Evolutionary conservation across 2,888 invertebrate genomes (phyloP).

Genomic region (Mythimna vitellina): DNA sequence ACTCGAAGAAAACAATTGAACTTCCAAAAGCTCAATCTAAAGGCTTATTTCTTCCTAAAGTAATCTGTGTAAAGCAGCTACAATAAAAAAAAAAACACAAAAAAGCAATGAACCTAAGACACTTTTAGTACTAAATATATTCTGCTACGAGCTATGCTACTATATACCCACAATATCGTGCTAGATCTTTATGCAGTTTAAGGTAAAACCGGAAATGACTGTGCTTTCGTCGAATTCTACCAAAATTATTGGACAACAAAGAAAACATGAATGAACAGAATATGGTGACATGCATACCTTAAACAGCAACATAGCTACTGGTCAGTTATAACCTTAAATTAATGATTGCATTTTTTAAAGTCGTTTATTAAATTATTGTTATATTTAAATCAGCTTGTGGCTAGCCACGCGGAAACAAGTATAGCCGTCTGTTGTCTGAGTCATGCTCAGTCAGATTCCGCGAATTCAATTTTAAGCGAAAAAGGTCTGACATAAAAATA

Average conservation of each 20-base stretch:
- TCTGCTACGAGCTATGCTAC: too few relatives aligned
- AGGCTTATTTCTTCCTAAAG: too few relatives aligned
- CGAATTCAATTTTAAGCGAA: slow-evolving; percentile 39
- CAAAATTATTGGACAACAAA: slow-evolving; percentile 18
- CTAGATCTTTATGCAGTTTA: too few relatives aligned
- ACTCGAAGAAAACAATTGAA: too few relatives aligned
- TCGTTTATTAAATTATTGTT: slow-evolving; percentile 14
- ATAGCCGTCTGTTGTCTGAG: slow-evolving; percentile 38
- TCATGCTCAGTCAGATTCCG: slow-evolving; percentile 43
- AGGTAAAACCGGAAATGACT: too few relatives aligned
- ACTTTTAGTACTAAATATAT: too few relatives aligned
- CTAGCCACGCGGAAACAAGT: slow-evolving; percentile 40
- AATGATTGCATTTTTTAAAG: slow-evolving; percentile 22
- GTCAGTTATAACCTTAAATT: slow-evolving; percentile 6
- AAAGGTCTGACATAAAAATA: slow-evolving; percentile 18
- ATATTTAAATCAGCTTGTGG: slow-evolving; percentile 32
- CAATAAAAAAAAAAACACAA: too few relatives aligned
- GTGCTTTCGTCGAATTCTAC: background rate
- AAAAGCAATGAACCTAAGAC: too few relatives aligned
- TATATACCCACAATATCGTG: too few relatives aligned
- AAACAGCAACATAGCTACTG: slow-evolving; percentile 1
- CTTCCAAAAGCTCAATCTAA: too few relatives aligned
- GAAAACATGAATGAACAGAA: slow-evolving; percentile 29
- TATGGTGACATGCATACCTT: background rate
- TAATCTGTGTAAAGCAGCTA: too few relatives aligned